Conservation (phyloP, 2,113 vertebrate genomes). For the Felis chaus region DNA sequence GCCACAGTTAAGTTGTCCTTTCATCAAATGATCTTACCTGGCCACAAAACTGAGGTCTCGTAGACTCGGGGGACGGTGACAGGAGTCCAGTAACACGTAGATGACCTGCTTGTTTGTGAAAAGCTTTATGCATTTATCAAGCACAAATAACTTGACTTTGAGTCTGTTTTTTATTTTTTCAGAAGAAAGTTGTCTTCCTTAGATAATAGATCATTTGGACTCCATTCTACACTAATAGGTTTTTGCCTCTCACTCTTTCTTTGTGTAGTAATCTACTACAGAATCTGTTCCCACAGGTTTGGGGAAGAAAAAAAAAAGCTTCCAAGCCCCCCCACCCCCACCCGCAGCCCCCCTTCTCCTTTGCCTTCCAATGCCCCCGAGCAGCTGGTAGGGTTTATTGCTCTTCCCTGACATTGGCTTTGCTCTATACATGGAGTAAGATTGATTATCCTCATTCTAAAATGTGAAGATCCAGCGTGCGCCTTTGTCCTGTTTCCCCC, state of each 20-base stretch:
- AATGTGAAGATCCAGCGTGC: constrained; percentile 28
- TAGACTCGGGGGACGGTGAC: neutral
- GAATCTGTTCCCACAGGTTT: constrained; percentile 64
- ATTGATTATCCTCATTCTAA: constrained; percentile 67
- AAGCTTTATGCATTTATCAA: neutral
- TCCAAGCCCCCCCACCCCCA: neutral
- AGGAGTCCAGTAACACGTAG: neutral
- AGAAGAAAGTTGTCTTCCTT: neutral
- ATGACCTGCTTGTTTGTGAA: neutral
- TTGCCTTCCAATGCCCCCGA: constrained; percentile 32
- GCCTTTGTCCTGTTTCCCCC: constrained; percentile 55
- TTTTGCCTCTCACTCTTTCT: neutral
- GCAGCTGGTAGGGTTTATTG: constrained; percentile 71
- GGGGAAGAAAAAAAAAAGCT: neutral
- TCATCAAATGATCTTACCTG: neutral
- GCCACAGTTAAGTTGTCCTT: neutral
- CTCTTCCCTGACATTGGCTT: constrained; percentile 33
- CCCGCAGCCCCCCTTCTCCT: neutral
- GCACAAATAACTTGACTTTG: constrained; percentile 21
- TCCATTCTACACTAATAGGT: neutral
- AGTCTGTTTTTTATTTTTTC: neutral
- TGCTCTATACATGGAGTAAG: constrained; percentile 48
- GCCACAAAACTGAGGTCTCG: constrained; percentile 40
- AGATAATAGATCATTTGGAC: neutral
- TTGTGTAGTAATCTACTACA: constrained; percentile 36